phyloP scores from a whole-genome alignment of 2,113 vertebrate genomes.

The Forbesichthys agassizii region DNA sequence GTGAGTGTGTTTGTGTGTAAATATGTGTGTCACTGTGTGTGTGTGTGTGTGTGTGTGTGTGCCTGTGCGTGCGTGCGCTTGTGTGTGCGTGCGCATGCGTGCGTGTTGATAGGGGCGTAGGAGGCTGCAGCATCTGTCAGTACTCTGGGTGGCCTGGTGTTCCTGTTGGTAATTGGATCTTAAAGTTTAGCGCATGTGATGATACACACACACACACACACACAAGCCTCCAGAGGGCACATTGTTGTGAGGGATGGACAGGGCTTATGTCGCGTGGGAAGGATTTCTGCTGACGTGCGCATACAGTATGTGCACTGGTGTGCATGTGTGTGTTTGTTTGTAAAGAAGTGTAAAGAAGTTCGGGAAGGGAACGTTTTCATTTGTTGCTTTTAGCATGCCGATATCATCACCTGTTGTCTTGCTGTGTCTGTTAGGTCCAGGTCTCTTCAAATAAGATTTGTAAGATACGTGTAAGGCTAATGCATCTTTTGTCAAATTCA shows the following conservation, averaged over 20 bases:
- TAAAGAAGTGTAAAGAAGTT: neutral
- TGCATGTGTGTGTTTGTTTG: constrained; percentile 4
- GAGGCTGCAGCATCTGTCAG: constrained; percentile 69
- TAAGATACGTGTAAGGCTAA: too few species aligned
- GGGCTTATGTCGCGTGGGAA: constrained; percentile 5
- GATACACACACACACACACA: constrained; percentile 43
- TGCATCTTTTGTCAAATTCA: too few species aligned
- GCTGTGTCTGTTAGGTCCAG: neutral
- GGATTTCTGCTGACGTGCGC: constrained; percentile 25
- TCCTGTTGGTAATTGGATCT: constrained; percentile 78
- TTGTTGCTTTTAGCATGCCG: neutral
- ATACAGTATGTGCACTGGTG: constrained; percentile 3
- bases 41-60: constrained; percentile 38
- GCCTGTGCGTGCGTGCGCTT: constrained; percentile 33
- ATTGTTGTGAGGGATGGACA: constrained; percentile 33
- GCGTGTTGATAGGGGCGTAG: constrained; percentile 65
- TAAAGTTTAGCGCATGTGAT: constrained; percentile 67
- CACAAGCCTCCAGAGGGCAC: neutral
- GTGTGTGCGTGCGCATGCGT: constrained; percentile 22
- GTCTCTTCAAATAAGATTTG: neutral
- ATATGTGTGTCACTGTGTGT: constrained; percentile 30
- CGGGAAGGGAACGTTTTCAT: neutral
- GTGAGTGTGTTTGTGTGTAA: constrained; percentile 18
- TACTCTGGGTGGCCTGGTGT: constrained; percentile 72
- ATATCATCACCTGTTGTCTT: neutral